Evolutionary conservation across 2,797 vertebrate species (phyloP), one percentile per base, ranked within the genome.

Genomic region (Echeneis naucrates): DNA sequence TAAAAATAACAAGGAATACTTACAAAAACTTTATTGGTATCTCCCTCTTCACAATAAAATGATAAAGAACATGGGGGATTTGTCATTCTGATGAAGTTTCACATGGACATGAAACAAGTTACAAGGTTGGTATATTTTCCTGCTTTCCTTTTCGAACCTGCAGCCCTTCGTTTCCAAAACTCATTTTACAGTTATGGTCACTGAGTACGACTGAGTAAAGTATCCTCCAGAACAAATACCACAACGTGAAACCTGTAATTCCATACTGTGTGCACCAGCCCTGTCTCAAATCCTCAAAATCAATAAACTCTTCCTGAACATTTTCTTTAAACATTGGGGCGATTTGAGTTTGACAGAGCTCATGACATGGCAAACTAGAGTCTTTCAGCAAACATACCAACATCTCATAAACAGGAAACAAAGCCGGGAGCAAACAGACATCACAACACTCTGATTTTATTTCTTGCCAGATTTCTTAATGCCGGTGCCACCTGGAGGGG

Each of bases 401-500:
- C 55, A 17, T 23, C 14, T 16, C 50, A 23, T 70, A 73, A 5
- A 1, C 26, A 53, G 55, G 61, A 61, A 26, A n/a, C 1, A 10
- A 52, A 7, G 37, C 33, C 13, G 6, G 55, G 62, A 69, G 52
- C 40, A 44, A 67, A 72, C 53, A 9, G 17, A 53, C 5, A 8
- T 21, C 1, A 0, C 23, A 47, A 27, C 16, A 10, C 27, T 27
- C 38, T n/a, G 8, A 17, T n/a, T 52, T 94, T 94, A 99, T 83
- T 99, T 99, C 93, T 98, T 99, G 72, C 97, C 96, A 21, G 98
- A 99, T 87, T 99, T 99, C 94, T 99, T 99, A 89, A 99, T 98
- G 83, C 98, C 98, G 24, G 94, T 90, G n/a, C 94, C 85, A 72
- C 88, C 97, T 99, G 89, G 0, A 77, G 42, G 44, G 27, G 72